Evolutionary conservation across 2,797 vertebrate species (phyloP).

Genomic region (Epinephelus coioides): DNA sequence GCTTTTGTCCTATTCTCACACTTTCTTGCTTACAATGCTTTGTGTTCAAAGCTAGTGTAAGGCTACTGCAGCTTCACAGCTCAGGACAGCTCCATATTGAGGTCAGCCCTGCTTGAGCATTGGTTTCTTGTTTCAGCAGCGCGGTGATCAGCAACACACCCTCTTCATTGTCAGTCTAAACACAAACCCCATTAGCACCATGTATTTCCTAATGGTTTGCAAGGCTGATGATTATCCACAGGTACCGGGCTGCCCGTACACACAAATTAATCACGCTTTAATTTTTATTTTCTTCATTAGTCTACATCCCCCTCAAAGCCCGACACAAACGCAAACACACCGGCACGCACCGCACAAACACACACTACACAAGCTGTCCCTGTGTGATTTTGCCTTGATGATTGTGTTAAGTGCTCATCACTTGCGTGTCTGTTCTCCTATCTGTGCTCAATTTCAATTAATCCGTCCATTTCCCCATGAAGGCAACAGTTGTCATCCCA

Average conservation of each 20-base stretch:
- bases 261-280: conserved; percentile 61
- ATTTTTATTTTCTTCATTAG: conserved; percentile 67
- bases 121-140: conserved; percentile 27
- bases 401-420: conserved; percentile 67
- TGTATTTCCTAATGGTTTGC: conserved; percentile 63
- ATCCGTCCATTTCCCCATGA: conserved; percentile 73
- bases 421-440: conserved; percentile 65
- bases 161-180: conserved; percentile 56
- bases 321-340: conserved; percentile 2
- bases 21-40: neutral
- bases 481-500: conserved; percentile 79
- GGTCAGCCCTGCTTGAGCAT: conserved; percentile 29
- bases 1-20: neutral
- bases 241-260: conserved; percentile 41
- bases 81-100: conserved; percentile 34
- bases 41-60: neutral
- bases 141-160: conserved; percentile 19
- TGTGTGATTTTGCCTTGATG: conserved; percentile 45
- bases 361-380: conserved; percentile 12
- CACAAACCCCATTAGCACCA: conserved; percentile 47
- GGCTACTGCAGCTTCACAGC: conserved; percentile 6
- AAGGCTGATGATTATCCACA: conserved; percentile 64
- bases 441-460: conserved; percentile 75
- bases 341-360: neutral
- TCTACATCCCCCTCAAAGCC: conserved; percentile 25